Evolutionary conservation across 1,140 invertebrate species (phyloP), one percentile per base, ranked within the genome.

Genomic region (Musca vetustissima): DNA sequence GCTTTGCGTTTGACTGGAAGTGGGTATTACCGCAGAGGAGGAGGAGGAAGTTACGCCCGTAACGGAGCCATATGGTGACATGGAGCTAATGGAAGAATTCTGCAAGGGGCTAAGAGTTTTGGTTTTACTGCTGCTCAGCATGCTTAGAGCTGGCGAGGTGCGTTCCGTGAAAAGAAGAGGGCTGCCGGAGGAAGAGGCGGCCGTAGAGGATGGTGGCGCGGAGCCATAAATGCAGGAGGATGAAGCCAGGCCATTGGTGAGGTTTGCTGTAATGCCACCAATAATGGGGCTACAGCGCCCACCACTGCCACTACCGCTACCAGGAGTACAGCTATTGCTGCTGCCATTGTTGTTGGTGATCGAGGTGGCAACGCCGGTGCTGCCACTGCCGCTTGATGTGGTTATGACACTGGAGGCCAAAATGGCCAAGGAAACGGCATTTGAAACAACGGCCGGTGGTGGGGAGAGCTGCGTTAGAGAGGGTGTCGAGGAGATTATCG

Each of bases 141-240:
- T 50, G 13, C 15, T 61, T 9, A 52, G 43, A 14, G 17, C 64
- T 80, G 25, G 74, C 73, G 15, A 71, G 76, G 36, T 77, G 28
- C 57, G 57, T 21, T 61, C 57, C 14, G 57, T 32, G 14, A 25
- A 61, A 13, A 61, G 21, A 19, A 61, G 28, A 4, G 57, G 69
- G 69, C 77, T 9, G 77, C 61, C 6, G 73, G 75, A 11, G 73
- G 76, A 32, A 73, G 76, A 25, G 75, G 75, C n/a, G n/a, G n/a
- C n/a, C n/a, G n/a, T n/a, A n/a, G n/a, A n/a, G n/a, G n/a, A n/a
- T n/a, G n/a, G 36, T 71, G 75, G 32, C 36, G 28, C 47, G 6
- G 32, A 53, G 22, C 55, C 69, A 70, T 64, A 70, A 69, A 67
- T 64, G 48, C 24, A 59, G 24, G 66, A 49, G 53, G 77, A 14